Evolutionary conservation across 2,113 vertebrate species (phyloP).

Genomic region (Pseudopodoces humilis): DNA sequence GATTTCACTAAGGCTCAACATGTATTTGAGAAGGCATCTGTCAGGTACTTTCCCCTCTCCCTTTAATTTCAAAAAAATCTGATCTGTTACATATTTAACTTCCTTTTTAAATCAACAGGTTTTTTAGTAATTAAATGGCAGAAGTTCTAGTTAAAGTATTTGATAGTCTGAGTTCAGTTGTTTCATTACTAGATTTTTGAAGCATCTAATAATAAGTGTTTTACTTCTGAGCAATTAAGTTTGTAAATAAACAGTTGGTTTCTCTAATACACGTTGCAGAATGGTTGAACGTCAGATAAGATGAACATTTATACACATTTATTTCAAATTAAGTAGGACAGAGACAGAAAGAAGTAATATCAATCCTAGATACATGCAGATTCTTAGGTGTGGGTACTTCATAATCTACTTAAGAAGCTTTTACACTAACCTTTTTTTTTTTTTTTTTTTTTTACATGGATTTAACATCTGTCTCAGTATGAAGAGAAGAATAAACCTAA

Average conservation of each 20-base stretch:
- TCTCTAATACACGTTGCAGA: background rate
- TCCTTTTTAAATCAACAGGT: background rate
- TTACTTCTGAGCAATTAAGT: background rate
- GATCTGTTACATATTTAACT: background rate
- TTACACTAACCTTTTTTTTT: background rate
- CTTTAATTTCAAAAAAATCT: background rate
- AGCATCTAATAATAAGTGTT: background rate
- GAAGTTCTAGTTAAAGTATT: background rate
- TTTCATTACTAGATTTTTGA: background rate
- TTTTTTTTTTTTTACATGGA: background rate
- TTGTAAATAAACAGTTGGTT: background rate
- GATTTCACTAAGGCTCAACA: background rate
- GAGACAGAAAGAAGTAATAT: background rate
- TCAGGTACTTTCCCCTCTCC: background rate
- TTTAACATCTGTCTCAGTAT: slow-evolving; percentile 68
- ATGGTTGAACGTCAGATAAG: background rate
- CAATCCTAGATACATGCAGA: background rate
- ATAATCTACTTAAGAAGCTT: background rate
- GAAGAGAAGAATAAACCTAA: slow-evolving; percentile 72
- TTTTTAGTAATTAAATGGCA: background rate
- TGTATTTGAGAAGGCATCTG: background rate
- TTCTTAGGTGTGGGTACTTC: background rate
- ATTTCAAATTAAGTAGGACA: background rate
- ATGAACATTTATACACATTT: background rate
- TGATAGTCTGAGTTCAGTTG: background rate